Percentiles rank a stretch among this genome's conserved stretches.
These are phyloP conservation scores for Nemurella pictetii DNA, from an alignment of 2,888 invertebrate genomes.

Conservation along the genomic window DNA sequence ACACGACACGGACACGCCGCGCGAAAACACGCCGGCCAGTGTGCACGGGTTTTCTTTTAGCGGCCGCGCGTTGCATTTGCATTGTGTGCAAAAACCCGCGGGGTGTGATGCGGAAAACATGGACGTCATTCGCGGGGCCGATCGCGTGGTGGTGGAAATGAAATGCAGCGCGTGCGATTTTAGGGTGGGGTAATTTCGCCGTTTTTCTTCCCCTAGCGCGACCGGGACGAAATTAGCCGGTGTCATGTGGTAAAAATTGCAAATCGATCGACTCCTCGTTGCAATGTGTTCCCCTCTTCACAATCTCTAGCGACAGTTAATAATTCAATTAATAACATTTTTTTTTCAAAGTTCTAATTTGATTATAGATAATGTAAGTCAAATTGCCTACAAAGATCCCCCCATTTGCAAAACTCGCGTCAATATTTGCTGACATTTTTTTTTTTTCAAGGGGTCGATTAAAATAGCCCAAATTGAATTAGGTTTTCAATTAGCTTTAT, in stretches of 20 bases:
- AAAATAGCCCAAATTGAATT: background rate
- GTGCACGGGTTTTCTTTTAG: too few species aligned
- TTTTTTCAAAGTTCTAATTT: background rate
- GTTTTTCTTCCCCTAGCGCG: background rate
- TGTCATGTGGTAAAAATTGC: background rate
- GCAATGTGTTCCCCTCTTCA: background rate
- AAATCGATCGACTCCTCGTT: background rate
- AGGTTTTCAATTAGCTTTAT: background rate
- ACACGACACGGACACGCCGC: background rate
- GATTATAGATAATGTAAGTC: slow-evolving; percentile 1
- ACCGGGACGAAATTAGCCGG: background rate
- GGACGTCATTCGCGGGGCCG: background rate
- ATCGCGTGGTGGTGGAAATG: background rate
- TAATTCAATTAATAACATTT: background rate
- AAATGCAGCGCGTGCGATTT: background rate
- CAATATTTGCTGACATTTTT: slow-evolving; percentile 14
- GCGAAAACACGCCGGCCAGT: too few species aligned
- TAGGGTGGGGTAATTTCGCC: background rate
- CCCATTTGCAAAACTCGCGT: background rate
- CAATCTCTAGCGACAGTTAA: slow-evolving; percentile 5
- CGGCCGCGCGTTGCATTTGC: too few species aligned
- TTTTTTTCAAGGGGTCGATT: background rate
- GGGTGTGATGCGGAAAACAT: too few species aligned
- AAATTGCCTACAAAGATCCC: background rate
- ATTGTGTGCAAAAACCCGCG: too few species aligned